Base-by-base conservation (phyloP, 1,140 invertebrate species). In the Cotesia typhae region DNA sequence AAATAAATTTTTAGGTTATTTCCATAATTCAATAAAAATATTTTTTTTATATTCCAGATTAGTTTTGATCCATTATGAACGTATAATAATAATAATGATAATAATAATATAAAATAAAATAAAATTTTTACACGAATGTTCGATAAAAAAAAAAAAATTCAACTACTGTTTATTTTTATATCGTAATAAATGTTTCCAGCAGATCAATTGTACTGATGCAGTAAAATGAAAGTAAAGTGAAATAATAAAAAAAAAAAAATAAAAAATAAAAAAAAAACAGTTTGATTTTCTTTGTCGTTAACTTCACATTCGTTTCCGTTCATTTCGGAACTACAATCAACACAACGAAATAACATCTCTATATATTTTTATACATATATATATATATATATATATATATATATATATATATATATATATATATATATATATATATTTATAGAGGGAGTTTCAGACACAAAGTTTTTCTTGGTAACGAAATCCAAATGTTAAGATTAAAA, bases 231-330 rank as follows among this genome's bases (percentile, higher is more conserved):
- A 47, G 9, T 28, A 28, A 28, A 28, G 28, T 28, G 28, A 28
- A 2, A 10, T 47, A 47, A 47, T 9, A 47, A 47, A 7, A 9
- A 47, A 47, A 41, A 41, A 41, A 41, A 41, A 14, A 17, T 55
- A n/a, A n/a, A 14, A 14, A 14, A 14, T 14, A 14, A 0, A 14
- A 12, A 55, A 55, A 55, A 55, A 55, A n/a, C 3, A 5, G 10
- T 20, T 55, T 55, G 53, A 55, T 55, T 55, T 55, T 20, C 53
- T 55, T 55, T 55, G 53, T 55, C 53, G 12, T 55, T 55, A 55
- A 55, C 53, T 55, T 55, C 53, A 55, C 17, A 20, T 55, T 20
- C 17, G 53, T 14, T 55, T 55, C 17, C 17, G 53, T 55, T 55
- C 53, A n/a, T 55, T 20, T 20, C n/a, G 53, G 17, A 55, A 55